Evolutionary conservation across 2,797 vertebrate genomes (phyloP), one percentile per base, ranked within the genome.

Genomic region (Poeciliopsis infans): DNA sequence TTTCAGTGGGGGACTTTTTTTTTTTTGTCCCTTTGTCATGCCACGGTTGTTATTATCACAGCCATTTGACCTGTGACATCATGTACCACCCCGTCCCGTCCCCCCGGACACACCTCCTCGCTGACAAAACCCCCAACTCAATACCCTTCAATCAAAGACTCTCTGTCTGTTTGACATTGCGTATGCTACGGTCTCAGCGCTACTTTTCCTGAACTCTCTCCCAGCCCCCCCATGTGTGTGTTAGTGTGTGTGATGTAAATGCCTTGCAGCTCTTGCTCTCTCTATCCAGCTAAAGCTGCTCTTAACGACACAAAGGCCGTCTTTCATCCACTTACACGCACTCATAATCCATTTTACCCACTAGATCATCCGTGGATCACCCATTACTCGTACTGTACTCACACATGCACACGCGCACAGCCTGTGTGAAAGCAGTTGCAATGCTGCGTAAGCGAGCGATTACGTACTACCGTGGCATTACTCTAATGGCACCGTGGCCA

Each of bases 281-380:
- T 79, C 82, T 85, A 86, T 83, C 87, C 86, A 85, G 81, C 91
- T 88, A 92, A 88, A 90, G 88, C 90, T 90, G 77, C 88, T 92
- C 88, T 93, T 91, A 89, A 88, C 33, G 23, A 72, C 87, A 93
- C 92, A 94, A 91, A 94, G 85, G 74, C 77, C 72, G 55, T 89
- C 90, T 88, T 91, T 94, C 86, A 90, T 91, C 93, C 91, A 86
- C 85, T 90, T 91, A 87, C 81, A 79, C 85, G 88, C 87, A 88
- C 82, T 88, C 73, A 77, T 92, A 93, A 94, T 95, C 93, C 90
- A 90, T 94, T 93, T 93, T 86, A 83, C 78, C 77, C 88, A 86
- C 88, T 84, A 83, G 80, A 88, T 92, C 89, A 90, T 84, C 88
- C 82, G 13, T 85, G 85, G 89, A 91, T 93, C 91, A 92, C 80